Base-by-base conservation (phyloP, 2,888 invertebrate genomes). In the Oscheius sp. region DNA sequence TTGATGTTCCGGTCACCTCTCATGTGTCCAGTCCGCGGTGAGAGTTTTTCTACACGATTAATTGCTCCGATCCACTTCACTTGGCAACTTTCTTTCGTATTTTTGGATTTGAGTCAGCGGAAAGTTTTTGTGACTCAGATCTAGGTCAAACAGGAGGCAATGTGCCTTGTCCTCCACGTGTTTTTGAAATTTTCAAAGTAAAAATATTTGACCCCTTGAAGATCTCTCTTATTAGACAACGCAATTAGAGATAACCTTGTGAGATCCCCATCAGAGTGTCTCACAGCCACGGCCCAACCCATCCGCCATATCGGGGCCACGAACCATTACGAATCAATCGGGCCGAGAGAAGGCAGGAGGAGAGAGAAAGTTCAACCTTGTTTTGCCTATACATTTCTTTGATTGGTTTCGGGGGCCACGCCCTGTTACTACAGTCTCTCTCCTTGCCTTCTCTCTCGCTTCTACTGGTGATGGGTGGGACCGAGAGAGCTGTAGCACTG, bases 321-420 rank as follows among this genome's bases (percentile, higher is more conserved):
- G 48, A 45, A 61, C 61, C 61, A 61, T 61, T 61, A 61, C 61
- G 61, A 61, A 61, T 45, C 61, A 61, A 61, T 61, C 42, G 50
- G 27, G 50, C n/a, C 52, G 8, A 17, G 37, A 37, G 57, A 17
- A 33, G 34, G 57, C 20, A n/a, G 27, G 55, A 17, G 53, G 53
- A 53, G 31, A n/a, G 25, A 55, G 55, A 34, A 23, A 20, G 17
- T 42, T 20, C n/a, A 37, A 25, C 45, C 42, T 27, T 61, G 45
- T 61, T 61, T 61, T 61, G 61, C 42, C 45, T 61, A 61, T 61
- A 61, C 45, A 61, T 61, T 61, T 61, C 61, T 48, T 37, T 55
- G 52, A 52, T 55, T 55, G 37, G 61, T 61, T 61, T 55, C 34
- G 42, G 27, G 27, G 25, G 45, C 61, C 61, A 61, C 61, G 61